A percentile compares a stretch with the other conserved stretches of the same genome.
These are phyloP conservation scores for Orchesellides sinensis DNA, from an alignment of 2,888 invertebrate species.

Conservation along the genomic window DNA sequence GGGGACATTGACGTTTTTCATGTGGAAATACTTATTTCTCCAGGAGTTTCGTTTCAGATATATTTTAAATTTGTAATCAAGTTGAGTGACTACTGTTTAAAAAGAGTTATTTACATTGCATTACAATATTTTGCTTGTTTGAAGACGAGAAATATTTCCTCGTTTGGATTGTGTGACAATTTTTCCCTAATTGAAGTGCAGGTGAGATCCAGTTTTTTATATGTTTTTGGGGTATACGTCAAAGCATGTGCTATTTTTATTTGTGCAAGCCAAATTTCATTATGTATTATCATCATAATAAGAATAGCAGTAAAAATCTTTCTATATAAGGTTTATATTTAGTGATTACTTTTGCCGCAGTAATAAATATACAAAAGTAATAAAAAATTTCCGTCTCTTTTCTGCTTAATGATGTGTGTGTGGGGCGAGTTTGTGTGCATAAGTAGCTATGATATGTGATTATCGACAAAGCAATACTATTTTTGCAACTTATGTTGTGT, in stretches of 20 bases:
- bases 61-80: too few species aligned
- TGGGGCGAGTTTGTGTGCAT: background rate
- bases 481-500: background rate
- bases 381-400: background rate
- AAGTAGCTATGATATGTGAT: constrained; percentile 1
- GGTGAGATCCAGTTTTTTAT: constrained; percentile 32
- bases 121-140: too few species aligned
- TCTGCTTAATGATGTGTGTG: constrained; percentile 13
- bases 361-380: constrained; percentile 50
- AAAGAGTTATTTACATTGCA: too few species aligned
- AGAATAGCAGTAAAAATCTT: background rate
- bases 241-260: too few species aligned
- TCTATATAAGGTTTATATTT: background rate
- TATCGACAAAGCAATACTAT: constrained; percentile 24
- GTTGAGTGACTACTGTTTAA: too few species aligned
- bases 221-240: too few species aligned
- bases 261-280: background rate
- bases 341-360: constrained; percentile 59
- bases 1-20: constrained; percentile 35
- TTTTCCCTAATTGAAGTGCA: background rate
- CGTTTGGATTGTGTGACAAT: background rate
- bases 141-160: too few species aligned
- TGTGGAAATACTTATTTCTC: too few species aligned
- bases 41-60: background rate
- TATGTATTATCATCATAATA: background rate